These are phyloP conservation scores for Spinus pinus DNA, from an alignment of 2,797 vertebrate genomes.

Conservation along the genomic window DNA sequence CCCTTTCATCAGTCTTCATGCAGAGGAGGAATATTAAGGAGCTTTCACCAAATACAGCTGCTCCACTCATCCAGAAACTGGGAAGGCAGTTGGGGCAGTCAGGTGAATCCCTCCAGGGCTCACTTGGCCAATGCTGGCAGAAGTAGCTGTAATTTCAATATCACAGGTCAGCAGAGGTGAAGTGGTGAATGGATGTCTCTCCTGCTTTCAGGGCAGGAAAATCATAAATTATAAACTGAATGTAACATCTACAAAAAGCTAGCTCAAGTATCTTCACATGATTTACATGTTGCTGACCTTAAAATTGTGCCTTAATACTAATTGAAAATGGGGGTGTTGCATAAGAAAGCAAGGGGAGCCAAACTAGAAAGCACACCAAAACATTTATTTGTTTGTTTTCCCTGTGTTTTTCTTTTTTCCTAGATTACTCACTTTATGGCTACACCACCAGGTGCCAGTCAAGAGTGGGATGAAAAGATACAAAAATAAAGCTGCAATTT, in stretches of 20 bases:
- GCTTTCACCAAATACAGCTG: background rate
- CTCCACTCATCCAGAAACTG: background rate
- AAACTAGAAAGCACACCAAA: background rate
- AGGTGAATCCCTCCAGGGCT: conserved; percentile 5
- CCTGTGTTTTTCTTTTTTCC: background rate
- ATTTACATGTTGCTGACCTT: background rate
- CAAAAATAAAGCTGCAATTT: background rate
- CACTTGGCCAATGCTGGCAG: background rate
- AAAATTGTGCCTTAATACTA: background rate
- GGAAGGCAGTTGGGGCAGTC: background rate
- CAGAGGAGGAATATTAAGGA: background rate
- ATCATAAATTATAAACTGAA: background rate
- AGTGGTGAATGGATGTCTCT: background rate
- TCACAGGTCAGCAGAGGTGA: background rate
- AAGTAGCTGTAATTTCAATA: background rate
- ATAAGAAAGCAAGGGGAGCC: background rate
- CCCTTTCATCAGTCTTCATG: background rate
- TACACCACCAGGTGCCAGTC: background rate
- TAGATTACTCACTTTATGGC: background rate
- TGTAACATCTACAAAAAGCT: background rate
- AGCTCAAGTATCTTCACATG: background rate
- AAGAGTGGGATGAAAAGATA: background rate
- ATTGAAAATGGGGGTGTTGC: background rate
- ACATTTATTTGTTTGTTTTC: background rate
- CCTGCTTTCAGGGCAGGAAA: background rate